Percentiles rank a stretch among this genome's conserved stretches.
Conservation (phyloP, 2,888 invertebrate species). For the Zygogramma bicolorata region DNA sequence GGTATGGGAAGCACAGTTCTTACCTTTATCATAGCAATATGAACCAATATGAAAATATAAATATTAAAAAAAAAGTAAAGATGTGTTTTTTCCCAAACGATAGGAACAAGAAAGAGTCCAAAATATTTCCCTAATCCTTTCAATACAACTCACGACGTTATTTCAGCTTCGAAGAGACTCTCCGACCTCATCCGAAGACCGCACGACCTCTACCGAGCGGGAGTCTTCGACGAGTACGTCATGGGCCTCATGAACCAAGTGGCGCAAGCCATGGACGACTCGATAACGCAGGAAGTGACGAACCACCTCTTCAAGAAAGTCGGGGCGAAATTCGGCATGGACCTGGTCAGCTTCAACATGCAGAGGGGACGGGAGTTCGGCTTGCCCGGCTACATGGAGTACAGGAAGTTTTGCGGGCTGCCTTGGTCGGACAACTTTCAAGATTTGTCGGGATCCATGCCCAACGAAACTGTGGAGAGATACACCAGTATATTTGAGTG, state of each 20-base stretch:
- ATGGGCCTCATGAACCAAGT: constrained; percentile 95
- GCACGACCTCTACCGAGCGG: constrained; percentile 90
- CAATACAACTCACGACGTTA: background rate
- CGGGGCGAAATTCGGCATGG: constrained; percentile 82
- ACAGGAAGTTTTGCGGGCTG: constrained; percentile 90
- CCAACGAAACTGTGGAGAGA: constrained; percentile 86
- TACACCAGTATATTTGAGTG: constrained; percentile 87
- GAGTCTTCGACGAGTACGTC: constrained; percentile 90
- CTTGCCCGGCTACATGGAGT: constrained; percentile 93
- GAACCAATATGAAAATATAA: no score
- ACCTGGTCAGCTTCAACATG: constrained; percentile 93
- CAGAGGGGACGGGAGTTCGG: constrained; percentile 93
- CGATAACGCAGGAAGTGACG: constrained; percentile 90
- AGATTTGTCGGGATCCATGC: constrained; percentile 88
- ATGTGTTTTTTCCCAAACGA: no score
- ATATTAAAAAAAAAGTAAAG: no score
- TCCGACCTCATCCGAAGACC: constrained; percentile 91
- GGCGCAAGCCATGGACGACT: constrained; percentile 95
- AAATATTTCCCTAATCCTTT: no score
- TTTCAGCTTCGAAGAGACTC: constrained; percentile 86
- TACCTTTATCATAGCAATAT: no score
- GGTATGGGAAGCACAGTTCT: no score
- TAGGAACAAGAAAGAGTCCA: no score
- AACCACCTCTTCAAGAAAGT: constrained; percentile 92
- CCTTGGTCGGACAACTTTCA: constrained; percentile 83